Evolutionary conservation across 92 coral and sea anemone genomes (phyloP).

Genomic region (Phenganax marumi): DNA sequence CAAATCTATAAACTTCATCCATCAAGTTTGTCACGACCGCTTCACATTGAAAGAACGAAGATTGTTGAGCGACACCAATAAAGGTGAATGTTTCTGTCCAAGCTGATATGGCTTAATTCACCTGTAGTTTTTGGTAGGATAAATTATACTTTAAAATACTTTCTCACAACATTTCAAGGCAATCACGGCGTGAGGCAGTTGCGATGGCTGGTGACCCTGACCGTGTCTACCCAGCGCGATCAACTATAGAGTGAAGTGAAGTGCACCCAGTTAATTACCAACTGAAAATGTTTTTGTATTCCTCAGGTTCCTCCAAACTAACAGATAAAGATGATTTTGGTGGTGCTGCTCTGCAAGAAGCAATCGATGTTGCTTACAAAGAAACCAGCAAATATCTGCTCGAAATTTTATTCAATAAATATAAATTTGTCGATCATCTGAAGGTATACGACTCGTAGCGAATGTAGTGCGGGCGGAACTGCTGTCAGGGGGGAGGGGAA

Average conservation of each 20-base stretch:
- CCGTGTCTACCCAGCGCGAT: too few relatives aligned
- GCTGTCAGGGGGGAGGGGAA: too few relatives aligned
- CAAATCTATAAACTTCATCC: constrained; percentile 93
- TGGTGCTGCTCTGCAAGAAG: constrained; percentile 87
- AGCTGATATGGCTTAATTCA: too few relatives aligned
- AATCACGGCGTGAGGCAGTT: too few relatives aligned
- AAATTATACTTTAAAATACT: neutral
- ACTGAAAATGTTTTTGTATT: too few relatives aligned
- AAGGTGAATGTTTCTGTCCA: constrained; percentile 9
- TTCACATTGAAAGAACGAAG: constrained; percentile 30
- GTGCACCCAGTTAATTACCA: too few relatives aligned
- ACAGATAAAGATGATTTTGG: constrained; percentile 89
- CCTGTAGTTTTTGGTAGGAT: neutral
- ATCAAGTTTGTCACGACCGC: constrained; percentile 93
- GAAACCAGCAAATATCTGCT: constrained; percentile 90
- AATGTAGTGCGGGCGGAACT: too few relatives aligned
- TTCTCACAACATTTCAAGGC: neutral
- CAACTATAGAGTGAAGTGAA: too few relatives aligned
- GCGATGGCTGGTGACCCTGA: too few relatives aligned
- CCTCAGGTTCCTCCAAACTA: constrained; percentile 73
- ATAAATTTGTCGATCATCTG: constrained; percentile 90
- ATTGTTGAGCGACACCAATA: constrained; percentile 13
- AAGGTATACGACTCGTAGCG: constrained; percentile 56
- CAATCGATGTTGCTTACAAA: constrained; percentile 77
- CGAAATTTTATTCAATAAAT: constrained; percentile 88